phyloP scores from a whole-genome alignment of 64 coral and sea anemone genomes.

The Orbicella faveolata region DNA sequence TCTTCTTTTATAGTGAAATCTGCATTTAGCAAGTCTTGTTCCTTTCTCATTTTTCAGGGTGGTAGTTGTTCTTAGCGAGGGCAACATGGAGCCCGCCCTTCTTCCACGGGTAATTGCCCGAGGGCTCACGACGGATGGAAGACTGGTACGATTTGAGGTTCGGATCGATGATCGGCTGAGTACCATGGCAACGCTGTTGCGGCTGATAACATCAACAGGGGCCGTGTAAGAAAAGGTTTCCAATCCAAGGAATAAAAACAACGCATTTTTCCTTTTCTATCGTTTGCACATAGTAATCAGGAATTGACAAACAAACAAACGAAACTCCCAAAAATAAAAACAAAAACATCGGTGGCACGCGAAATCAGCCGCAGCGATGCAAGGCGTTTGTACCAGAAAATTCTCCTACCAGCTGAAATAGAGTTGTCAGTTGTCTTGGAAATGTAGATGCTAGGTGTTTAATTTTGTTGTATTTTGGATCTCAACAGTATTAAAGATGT shows the following conservation, averaged over 20 bases:
- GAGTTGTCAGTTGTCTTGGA: too few species aligned
- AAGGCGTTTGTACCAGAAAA: too few species aligned
- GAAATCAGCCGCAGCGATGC: too few species aligned
- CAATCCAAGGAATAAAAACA: neutral
- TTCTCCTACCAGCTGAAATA: too few species aligned
- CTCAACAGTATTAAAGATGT: neutral
- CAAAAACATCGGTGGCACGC: too few species aligned
- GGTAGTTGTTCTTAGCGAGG: constrained; percentile 45
- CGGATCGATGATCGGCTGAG: constrained; percentile 36
- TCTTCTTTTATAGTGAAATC: neutral
- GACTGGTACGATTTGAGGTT: constrained; percentile 43
- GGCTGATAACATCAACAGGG: constrained; percentile 43
- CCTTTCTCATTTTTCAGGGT: constrained; percentile 14
- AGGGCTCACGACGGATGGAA: constrained; percentile 34
- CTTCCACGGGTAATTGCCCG: constrained; percentile 26
- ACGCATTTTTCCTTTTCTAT: too few species aligned
- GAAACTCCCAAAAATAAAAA: too few species aligned
- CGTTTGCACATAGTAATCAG: too few species aligned
- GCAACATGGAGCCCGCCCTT: constrained; percentile 41
- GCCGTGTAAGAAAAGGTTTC: constrained; percentile 22
- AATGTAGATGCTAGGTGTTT: too few species aligned
- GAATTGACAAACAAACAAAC: too few species aligned
- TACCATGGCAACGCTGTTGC: constrained; percentile 40
- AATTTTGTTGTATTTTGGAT: neutral
- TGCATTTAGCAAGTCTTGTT: neutral